Base-by-base conservation (phyloP, 1,140 invertebrate species). In the Brachionus koreanus region DNA sequence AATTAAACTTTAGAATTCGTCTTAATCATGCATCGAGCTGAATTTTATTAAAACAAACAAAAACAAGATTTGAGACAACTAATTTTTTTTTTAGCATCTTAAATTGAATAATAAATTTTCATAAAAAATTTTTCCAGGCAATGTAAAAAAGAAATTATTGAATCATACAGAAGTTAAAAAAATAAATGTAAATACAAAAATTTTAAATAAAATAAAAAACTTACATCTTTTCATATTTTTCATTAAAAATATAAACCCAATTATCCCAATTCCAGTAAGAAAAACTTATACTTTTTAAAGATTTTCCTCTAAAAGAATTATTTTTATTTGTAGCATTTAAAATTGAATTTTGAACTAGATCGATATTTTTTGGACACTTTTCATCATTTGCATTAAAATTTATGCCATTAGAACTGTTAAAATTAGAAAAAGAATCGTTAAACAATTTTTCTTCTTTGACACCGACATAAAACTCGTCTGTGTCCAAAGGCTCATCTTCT, bases 401-500 rank as follows among this genome's bases (percentile, higher is more conserved):
- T 25, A 23, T 16, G 3, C 29, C 19, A 74, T 74, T 74, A 9
- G 19, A 16, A 72, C 39, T 19, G 0, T n/a, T 23, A 10, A 4
- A 16, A 72, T n/a, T 2, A 37, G 7, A 16, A 13, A 74, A 46
- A 25, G 69, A 74, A 74, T 74, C 69, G 3, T 74, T 74, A n/a
- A 25, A 74, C 23, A 74, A 1, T 74, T 74, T 74, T 46, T 74
- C 69, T 74, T 74, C 69, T 39, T 74, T 74, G 23, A 74, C 43
- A 10, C 16, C 13, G 2, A 69, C 7, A 69, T 16, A 39, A 6
- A 69, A n/a, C 10, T 23, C 65, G n/a, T 69, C 65, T 39, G 65
- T 25, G 19, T 63, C 61, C 5, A 63, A 29, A 12, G 19, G 6
- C 7, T 69, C 65, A 19, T 69, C 35, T 3, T 69, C 65, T 19